phyloP scores from a whole-genome alignment of 2,113 vertebrate species.

The Microcebus jonahi region DNA sequence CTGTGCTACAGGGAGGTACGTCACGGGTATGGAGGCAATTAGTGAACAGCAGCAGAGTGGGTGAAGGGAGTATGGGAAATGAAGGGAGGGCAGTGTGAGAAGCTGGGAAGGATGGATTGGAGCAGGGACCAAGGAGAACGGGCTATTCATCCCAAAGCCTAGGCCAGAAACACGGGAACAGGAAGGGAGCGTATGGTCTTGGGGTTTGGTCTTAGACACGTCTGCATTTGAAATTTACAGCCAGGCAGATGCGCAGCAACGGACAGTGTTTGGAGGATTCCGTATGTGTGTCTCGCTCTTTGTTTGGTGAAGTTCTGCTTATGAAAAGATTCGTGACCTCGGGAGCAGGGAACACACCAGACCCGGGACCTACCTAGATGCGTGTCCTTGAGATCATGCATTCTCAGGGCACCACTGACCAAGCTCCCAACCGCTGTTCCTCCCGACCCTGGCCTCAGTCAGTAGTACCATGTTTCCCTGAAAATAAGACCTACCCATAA shows the following conservation, averaged over 20 bases:
- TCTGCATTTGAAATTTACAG: background rate
- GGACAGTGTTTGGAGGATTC: background rate
- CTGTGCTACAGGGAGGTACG: background rate
- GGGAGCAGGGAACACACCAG: accelerated
- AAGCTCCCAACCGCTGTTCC: accelerated
- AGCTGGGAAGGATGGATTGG: background rate
- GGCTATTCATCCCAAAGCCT: background rate
- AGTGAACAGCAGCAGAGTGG: background rate
- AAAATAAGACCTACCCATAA: too few species aligned
- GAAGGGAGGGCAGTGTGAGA: background rate
- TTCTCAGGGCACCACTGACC: accelerated
- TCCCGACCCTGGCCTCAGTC: background rate
- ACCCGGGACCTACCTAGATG: too few species aligned
- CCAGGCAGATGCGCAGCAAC: background rate
- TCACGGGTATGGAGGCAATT: accelerated
- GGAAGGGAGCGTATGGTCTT: accelerated
- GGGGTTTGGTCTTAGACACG: background rate
- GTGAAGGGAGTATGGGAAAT: background rate
- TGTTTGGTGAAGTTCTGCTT: background rate
- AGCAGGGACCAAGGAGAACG: background rate
- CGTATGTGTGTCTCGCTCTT: background rate
- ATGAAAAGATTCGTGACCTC: background rate
- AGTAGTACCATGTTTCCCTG: too few species aligned
- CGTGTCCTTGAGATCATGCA: accelerated
- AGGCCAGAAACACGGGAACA: accelerated